A percentile compares a stretch with the other conserved stretches of the same genome.
Evolutionary conservation across 2,797 vertebrate species (phyloP).

Genomic region (Muscicapa comitata): DNA sequence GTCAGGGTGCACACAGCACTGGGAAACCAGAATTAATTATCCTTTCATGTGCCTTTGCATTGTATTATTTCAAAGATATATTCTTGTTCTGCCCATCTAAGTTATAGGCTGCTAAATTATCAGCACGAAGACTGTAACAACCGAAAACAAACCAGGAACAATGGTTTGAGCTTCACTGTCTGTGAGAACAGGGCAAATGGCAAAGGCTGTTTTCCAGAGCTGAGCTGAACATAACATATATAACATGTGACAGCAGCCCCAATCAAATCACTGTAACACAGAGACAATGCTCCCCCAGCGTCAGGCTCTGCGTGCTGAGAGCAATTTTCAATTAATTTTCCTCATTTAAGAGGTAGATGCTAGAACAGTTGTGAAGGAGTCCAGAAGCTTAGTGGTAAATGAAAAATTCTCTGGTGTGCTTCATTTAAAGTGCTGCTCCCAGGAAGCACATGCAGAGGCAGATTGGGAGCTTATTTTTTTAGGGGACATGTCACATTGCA

Average conservation of each 20-base stretch:
- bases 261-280: neutral
- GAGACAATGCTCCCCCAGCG: conserved; percentile 9
- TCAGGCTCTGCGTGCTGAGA: neutral
- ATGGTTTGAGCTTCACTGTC: neutral
- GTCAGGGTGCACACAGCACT: neutral
- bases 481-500: neutral
- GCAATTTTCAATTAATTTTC: conserved; percentile 39
- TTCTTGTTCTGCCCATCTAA: neutral
- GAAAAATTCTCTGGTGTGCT: neutral
- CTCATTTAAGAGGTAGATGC: neutral
- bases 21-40: neutral
- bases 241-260: conserved; percentile 59
- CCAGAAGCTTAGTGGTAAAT: neutral
- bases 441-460: neutral
- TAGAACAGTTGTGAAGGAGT: neutral
- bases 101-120: conserved; percentile 4
- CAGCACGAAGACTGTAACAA: neutral
- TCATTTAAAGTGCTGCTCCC: neutral
- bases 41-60: neutral
- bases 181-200: conserved; percentile 26
- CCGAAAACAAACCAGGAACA: conserved; percentile 41
- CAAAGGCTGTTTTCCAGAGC: neutral
- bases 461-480: neutral
- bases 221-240: conserved; percentile 16
- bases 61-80: neutral